Percentiles rank a stretch among this genome's conserved stretches.
Conservation (phyloP, 2,888 invertebrate species). For the Morpho deidamia region DNA sequence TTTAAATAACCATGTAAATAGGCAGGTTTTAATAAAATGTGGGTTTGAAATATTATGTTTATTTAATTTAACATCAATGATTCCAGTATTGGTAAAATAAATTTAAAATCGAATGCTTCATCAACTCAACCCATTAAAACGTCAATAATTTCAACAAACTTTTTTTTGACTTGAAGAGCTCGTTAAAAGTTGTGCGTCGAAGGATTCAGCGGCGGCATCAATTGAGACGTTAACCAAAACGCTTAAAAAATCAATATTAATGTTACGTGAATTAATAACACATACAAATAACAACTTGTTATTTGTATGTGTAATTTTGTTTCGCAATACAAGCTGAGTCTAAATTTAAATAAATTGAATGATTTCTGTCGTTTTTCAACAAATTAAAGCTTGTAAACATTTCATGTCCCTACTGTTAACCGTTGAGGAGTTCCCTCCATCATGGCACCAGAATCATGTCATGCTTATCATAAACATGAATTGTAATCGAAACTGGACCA, state of each 20-base stretch:
- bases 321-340: too few relatives aligned
- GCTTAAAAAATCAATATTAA: neutral
- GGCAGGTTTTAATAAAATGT: neutral
- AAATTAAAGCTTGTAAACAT: too few relatives aligned
- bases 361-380: too few relatives aligned
- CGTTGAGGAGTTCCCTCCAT: too few relatives aligned
- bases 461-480: too few relatives aligned
- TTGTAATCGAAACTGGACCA: too few relatives aligned
- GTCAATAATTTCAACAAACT: slow-evolving; percentile 22
- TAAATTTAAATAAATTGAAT: too few relatives aligned
- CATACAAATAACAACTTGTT: too few relatives aligned
- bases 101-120: slow-evolving; percentile 11
- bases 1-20: too few relatives aligned
- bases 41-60: neutral
- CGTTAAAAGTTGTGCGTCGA: slow-evolving; percentile 23
- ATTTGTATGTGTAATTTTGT: neutral
- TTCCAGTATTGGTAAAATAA: neutral
- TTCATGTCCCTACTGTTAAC: too few relatives aligned
- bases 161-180: slow-evolving; percentile 20
- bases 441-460: too few relatives aligned
- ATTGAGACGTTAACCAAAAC: slow-evolving; percentile 17
- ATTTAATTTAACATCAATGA: neutral
- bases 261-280: neutral
- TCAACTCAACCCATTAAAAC: slow-evolving; percentile 19
- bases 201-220: slow-evolving; percentile 16